Conservation (phyloP, 2,888 invertebrate genomes). For the Eutolmus rufibarbis region DNA sequence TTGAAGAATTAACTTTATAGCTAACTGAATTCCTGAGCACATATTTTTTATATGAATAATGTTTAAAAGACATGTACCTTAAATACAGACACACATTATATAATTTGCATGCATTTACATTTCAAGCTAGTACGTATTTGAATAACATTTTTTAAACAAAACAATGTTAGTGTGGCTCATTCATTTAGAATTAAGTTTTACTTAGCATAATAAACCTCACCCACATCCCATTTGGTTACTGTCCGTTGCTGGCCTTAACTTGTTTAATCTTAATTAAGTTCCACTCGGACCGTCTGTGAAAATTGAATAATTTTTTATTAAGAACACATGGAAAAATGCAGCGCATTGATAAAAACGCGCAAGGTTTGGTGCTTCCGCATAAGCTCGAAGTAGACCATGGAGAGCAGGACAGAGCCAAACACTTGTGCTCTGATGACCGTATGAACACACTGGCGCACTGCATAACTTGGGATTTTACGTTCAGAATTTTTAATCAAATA, state of each 20-base stretch:
- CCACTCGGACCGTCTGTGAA: background rate
- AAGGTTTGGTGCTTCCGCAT: background rate
- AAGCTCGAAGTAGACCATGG: background rate
- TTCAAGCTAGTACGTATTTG: too few species aligned
- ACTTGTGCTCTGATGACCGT: background rate
- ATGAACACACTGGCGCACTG: background rate
- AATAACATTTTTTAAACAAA: background rate
- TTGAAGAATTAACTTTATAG: too few species aligned
- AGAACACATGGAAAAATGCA: constrained; percentile 18
- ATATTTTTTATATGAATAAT: too few species aligned
- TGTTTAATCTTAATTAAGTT: constrained; percentile 34
- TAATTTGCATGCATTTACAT: too few species aligned
- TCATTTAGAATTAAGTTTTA: background rate
- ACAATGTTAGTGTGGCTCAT: background rate
- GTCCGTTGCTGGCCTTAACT: background rate
- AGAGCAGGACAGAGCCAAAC: background rate
- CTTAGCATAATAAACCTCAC: background rate
- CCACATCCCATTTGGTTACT: background rate
- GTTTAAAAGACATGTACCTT: too few species aligned
- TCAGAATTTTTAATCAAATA: constrained; percentile 35
- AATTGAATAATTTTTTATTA: constrained; percentile 35
- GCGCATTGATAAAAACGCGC: constrained; percentile 9
- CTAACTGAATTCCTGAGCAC: too few species aligned
- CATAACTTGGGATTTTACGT: constrained; percentile 15
- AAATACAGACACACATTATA: too few species aligned